Conservation (phyloP, 2,113 vertebrate species). For the Corythoichthys intestinalis region DNA sequence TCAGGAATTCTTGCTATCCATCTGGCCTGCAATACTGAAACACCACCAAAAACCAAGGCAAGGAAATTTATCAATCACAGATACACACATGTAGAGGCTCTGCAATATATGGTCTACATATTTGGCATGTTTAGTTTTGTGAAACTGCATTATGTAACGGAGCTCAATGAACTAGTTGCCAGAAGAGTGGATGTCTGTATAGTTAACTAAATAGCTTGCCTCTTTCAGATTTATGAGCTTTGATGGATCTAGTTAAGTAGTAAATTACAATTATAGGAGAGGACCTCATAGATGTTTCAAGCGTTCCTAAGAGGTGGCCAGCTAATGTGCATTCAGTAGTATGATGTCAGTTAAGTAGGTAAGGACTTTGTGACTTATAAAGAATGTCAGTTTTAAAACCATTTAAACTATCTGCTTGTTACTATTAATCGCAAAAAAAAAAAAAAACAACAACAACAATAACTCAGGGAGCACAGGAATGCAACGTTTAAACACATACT, state of each 20-base stretch:
- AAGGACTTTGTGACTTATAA: not conserved
- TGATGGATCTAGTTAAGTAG: not conserved
- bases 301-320: not conserved
- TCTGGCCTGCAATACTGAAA: slow-evolving; percentile 34
- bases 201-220: not conserved
- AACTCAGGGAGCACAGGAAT: slow-evolving; percentile 83
- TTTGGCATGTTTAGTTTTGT: not conserved
- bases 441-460: slow-evolving; percentile 31
- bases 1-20: slow-evolving; percentile 43
- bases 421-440: slow-evolving; percentile 62
- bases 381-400: slow-evolving; percentile 66
- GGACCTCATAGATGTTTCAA: not conserved
- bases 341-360: not conserved
- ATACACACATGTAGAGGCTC: slow-evolving; percentile 12
- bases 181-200: not conserved
- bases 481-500: slow-evolving; percentile 65
- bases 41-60: slow-evolving; percentile 29
- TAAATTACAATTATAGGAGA: not conserved
- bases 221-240: not conserved
- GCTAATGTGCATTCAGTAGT: not conserved
- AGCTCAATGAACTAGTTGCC: not conserved
- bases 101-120: not conserved
- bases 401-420: slow-evolving; percentile 74
- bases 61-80: slow-evolving; percentile 32
- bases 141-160: not conserved